Evolutionary conservation across 2,797 vertebrate species (phyloP).

Genomic region (Antennarius maculatus): DNA sequence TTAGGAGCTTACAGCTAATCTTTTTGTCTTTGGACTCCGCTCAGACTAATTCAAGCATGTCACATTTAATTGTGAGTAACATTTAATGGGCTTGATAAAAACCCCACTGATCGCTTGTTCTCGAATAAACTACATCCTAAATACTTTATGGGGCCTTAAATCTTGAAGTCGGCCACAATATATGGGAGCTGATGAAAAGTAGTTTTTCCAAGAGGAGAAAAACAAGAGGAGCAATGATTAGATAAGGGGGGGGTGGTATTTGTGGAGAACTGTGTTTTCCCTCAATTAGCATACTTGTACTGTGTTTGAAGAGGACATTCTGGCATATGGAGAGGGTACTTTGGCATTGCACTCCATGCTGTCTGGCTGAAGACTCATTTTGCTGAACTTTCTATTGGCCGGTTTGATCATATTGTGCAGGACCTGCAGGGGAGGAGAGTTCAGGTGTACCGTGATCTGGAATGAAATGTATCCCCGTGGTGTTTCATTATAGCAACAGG

Average conservation of each 20-base stretch:
- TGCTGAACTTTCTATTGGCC: neutral
- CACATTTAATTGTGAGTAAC: conserved; percentile 72
- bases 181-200: conserved; percentile 33
- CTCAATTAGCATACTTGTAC: conserved; percentile 29
- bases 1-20: conserved; percentile 58
- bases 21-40: conserved; percentile 60
- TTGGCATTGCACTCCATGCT: neutral
- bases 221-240: conserved; percentile 16
- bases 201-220: conserved; percentile 24
- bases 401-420: conserved; percentile 23
- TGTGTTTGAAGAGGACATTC: conserved; percentile 29
- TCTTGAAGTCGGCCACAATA: conserved; percentile 56
- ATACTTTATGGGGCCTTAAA: conserved; percentile 77
- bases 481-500: conserved; percentile 31
- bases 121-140: conserved; percentile 73
- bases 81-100: conserved; percentile 79
- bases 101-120: conserved; percentile 69
- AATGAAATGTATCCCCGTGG: conserved; percentile 40
- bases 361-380: conserved; percentile 5
- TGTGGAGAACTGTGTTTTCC: conserved; percentile 16
- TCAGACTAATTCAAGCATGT: conserved; percentile 64
- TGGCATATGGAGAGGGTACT: conserved; percentile 9
- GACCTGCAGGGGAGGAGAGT: conserved; percentile 24
- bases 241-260: conserved; percentile 3
- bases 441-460: conserved; percentile 26